Base-by-base conservation (phyloP, 2,888 invertebrate genomes). In the Tuberolachnus salignus region DNA sequence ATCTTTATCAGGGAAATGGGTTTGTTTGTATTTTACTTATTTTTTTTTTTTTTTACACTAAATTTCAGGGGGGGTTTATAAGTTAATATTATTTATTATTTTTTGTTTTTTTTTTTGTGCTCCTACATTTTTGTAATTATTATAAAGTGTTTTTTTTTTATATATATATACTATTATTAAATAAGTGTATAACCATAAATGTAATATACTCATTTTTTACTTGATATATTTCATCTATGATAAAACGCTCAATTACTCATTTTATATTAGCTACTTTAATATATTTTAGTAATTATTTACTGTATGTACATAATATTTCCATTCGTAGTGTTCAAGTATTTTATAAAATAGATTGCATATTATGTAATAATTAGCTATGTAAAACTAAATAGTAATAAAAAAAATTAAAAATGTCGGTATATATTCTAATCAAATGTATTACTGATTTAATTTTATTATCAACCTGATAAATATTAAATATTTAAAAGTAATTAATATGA, bases 251-350 rank as follows among this genome's bases (percentile, higher is more conserved):
- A 34, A 34, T 34, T 34, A 34, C 34, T 34, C n/a, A n/a, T n/a
- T n/a, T n/a, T n/a, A n/a, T 64, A 16, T 26, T 46, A 46, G 26
- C 46, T 14, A 49, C 1, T 51, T 44, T 11, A 19, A 42, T 46
- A 46, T 66, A 49, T 59, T 59, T 71, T 59, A 57, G 46, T 46
- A 59, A 71, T 16, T 70, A 70, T 70, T n/a, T 51, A 42, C 10
- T 21, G 21, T 55, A 2, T 46, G 26, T 34, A 66, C 21, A 2
- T 16, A 42, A 13, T 70, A 21, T 70, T 70, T 44, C 19, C 55
- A 21, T 42, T 21, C 19, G 55, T 42, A 69, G 53, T 34, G 69
- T 69, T 55, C 11, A 34, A 21, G 67, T 69, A 34, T n/a, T 34
- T 67, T 53, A 53, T 42, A 21, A 16, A 55, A 44, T 55, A 70